These are phyloP conservation scores for Chinchilla lanigera DNA, from an alignment of 2,113 vertebrate genomes.

Conservation along the genomic window DNA sequence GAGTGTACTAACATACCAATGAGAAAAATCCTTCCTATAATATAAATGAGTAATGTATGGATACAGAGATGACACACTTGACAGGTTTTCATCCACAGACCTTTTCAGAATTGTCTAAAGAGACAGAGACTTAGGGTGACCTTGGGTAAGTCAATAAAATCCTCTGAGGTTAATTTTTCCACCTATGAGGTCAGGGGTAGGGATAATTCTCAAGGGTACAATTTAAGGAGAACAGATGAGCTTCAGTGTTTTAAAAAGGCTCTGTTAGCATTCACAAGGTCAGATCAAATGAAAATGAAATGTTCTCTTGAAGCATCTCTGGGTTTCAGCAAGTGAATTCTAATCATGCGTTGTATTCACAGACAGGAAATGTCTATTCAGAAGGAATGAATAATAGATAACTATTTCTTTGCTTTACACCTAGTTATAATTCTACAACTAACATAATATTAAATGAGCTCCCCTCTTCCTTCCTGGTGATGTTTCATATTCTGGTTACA, in stretches of 20 bases:
- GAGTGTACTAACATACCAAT: not conserved
- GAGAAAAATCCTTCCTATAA: conserved; percentile 29
- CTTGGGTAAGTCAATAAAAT: conserved; percentile 43
- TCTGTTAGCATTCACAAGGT: conserved; percentile 74
- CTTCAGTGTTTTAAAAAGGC: conserved; percentile 56
- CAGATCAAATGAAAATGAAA: conserved; percentile 77
- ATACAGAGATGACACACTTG: not conserved
- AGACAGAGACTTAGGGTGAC: not conserved
- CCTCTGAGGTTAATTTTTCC: conserved; percentile 33
- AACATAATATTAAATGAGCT: conserved; percentile 78
- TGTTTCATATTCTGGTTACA: conserved; percentile 73
- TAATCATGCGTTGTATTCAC: conserved; percentile 77
- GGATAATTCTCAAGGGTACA: conserved; percentile 48
- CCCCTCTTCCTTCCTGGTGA: conserved; percentile 44
- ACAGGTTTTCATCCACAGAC: not conserved
- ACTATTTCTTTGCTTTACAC: conserved; percentile 82
- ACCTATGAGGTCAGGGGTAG: not conserved
- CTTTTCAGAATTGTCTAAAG: not conserved
- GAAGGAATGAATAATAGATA: conserved; percentile 83
- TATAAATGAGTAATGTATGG: not conserved
- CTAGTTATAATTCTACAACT: conserved; percentile 83
- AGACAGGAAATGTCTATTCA: conserved; percentile 79
- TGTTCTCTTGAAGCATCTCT: conserved; percentile 51
- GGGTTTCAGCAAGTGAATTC: conserved; percentile 73
- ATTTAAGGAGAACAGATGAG: conserved; percentile 57